Percentiles rank a stretch among this genome's conserved stretches.
Evolutionary conservation across 2,113 vertebrate species (phyloP).

Genomic region (Poicephalus gulielmi): DNA sequence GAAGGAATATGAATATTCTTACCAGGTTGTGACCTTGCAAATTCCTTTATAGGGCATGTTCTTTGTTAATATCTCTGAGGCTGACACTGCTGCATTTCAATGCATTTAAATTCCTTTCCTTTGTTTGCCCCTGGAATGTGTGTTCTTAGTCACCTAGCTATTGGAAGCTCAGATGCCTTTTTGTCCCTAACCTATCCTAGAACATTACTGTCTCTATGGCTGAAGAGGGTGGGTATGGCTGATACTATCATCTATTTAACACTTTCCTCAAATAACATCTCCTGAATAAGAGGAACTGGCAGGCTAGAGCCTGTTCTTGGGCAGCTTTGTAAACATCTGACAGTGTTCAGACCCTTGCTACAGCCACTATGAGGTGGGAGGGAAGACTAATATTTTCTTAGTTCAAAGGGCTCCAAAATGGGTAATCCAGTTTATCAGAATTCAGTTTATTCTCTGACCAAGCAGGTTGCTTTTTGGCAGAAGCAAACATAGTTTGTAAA

Average conservation of each 20-base stretch:
- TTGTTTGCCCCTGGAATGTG: slow-evolving; percentile 24
- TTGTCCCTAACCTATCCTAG: slow-evolving; percentile 7
- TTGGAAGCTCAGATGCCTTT: neutral
- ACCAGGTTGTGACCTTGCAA: slow-evolving; percentile 12
- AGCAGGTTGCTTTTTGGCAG: neutral
- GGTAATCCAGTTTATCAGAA: slow-evolving; percentile 44
- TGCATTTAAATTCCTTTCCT: slow-evolving; percentile 5
- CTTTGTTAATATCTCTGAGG: slow-evolving; percentile 1
- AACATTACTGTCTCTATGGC: neutral
- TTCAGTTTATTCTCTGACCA: slow-evolving; percentile 7
- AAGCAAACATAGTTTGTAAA: slow-evolving; percentile 30
- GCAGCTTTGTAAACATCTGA: neutral
- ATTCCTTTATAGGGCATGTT: slow-evolving; percentile 34
- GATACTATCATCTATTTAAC: slow-evolving; percentile 27
- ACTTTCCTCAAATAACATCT: neutral
- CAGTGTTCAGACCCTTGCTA: neutral
- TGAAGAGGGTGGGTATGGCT: neutral
- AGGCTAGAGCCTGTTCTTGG: neutral
- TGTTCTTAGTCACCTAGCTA: neutral
- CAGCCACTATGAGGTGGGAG: neutral
- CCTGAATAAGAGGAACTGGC: neutral
- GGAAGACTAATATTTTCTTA: neutral
- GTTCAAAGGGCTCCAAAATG: slow-evolving; percentile 30
- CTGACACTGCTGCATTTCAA: slow-evolving; percentile 7
- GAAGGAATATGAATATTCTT: slow-evolving; percentile 16